phyloP scores from a whole-genome alignment of 2,797 vertebrate species.

The Xenops minutus region DNA sequence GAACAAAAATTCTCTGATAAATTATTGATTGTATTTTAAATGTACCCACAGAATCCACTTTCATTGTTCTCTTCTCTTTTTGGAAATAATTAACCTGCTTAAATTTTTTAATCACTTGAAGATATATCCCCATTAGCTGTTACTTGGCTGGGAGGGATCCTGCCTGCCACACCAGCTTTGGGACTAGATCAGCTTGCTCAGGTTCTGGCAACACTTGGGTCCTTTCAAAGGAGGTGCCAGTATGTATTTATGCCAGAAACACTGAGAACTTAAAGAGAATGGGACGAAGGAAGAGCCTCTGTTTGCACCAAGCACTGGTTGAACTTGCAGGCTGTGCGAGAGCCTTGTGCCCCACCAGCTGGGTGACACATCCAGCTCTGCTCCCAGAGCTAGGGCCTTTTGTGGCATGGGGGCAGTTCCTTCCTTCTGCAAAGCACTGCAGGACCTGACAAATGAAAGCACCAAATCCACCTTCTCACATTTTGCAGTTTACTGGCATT shows the following conservation, averaged over 20 bases:
- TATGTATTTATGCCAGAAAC: not conserved
- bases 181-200: not conserved
- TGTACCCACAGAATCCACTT: constrained; percentile 57
- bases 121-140: not conserved
- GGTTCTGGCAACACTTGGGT: not conserved
- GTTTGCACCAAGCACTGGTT: not conserved
- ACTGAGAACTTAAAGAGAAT: not conserved
- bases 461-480: not conserved
- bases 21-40: constrained; percentile 72
- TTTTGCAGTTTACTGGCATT: not conserved
- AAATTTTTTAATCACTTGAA: constrained; percentile 53
- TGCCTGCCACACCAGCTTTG: not conserved
- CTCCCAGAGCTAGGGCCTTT: no score
- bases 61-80: constrained; percentile 55
- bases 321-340: not conserved
- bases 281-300: not conserved
- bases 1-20: constrained; percentile 55
- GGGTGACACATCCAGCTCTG: not conserved
- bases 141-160: not conserved
- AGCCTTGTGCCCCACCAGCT: not conserved
- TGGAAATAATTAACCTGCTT: constrained; percentile 67
- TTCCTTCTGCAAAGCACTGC: not conserved
- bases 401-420: not conserved
- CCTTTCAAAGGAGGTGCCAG: not conserved
- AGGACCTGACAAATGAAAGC: not conserved